Evolutionary conservation across 1,140 invertebrate species (phyloP).

Genomic region (Megalonaias nervosa): DNA sequence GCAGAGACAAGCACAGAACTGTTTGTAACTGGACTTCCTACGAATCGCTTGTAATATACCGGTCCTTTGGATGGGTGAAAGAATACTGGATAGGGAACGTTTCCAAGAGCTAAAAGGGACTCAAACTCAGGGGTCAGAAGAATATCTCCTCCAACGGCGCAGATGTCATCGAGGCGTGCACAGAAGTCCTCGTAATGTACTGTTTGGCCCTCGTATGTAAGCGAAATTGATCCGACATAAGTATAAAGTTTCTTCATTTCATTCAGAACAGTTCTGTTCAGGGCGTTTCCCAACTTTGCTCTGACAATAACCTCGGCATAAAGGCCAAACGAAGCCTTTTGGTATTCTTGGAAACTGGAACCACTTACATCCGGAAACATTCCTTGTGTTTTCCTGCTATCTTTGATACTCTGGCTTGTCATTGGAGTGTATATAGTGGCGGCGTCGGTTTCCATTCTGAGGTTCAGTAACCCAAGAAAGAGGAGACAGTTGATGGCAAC

Average conservation of each 20-base stretch:
- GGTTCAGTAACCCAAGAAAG: slow-evolving; percentile 36
- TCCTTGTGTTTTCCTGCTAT: background rate
- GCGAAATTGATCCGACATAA: too few species aligned
- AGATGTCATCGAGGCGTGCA: slow-evolving; percentile 3
- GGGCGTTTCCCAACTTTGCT: too few species aligned
- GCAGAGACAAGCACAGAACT: background rate
- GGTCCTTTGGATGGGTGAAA: background rate
- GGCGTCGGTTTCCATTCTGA: slow-evolving; percentile 13
- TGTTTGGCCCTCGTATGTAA: too few species aligned
- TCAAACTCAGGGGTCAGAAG: slow-evolving; percentile 10
- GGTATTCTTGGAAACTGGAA: background rate
- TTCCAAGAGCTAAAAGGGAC: background rate
- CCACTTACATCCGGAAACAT: slow-evolving; percentile 3
- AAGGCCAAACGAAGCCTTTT: background rate
- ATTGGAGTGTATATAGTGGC: slow-evolving; percentile 1
- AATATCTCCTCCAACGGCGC: slow-evolving; percentile 9
- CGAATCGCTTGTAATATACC: slow-evolving; percentile 6
- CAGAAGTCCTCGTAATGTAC: slow-evolving; percentile 2
- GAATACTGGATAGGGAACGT: slow-evolving; percentile 11
- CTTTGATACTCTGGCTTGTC: too few species aligned
- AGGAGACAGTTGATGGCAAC: slow-evolving; percentile 34
- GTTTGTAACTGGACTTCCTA: slow-evolving; percentile 1
- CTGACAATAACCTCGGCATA: too few species aligned
- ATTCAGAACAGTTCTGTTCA: too few species aligned
- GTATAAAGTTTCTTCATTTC: too few species aligned